phyloP scores from a whole-genome alignment of 2,113 vertebrate genomes.

The Sturnus vulgaris region DNA sequence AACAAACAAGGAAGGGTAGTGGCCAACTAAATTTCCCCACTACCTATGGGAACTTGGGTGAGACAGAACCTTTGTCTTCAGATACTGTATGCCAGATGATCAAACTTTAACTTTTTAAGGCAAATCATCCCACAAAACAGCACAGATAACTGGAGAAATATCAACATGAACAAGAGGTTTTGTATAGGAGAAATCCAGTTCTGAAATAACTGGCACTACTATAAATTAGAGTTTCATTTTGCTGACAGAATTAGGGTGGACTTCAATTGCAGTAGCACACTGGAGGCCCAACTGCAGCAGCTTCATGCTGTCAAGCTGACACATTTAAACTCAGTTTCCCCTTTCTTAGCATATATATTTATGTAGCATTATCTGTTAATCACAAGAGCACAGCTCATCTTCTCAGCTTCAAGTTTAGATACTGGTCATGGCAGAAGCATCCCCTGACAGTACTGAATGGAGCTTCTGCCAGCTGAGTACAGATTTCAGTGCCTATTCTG shows the following conservation, averaged over 20 bases:
- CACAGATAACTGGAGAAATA: background rate
- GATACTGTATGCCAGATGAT: background rate
- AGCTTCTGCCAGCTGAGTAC: background rate
- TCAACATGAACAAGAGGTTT: background rate
- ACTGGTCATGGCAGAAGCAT: constrained; percentile 9
- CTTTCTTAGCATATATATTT: background rate
- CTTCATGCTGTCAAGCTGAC: background rate
- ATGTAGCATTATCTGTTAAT: background rate
- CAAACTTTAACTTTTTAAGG: background rate
- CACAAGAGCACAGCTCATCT: background rate
- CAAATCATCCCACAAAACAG: background rate
- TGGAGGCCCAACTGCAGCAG: background rate
- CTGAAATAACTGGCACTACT: background rate
- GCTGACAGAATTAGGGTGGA: background rate
- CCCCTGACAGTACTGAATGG: background rate
- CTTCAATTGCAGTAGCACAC: background rate
- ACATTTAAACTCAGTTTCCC: background rate
- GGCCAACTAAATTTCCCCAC: background rate
- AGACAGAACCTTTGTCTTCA: background rate
- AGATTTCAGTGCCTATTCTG: background rate
- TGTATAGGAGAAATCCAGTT: background rate
- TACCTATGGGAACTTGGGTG: background rate
- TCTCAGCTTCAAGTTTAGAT: constrained; percentile 6
- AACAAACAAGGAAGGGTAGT: background rate
- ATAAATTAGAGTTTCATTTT: background rate